Base-by-base conservation (phyloP, 1,140 invertebrate genomes). In the Hylyphantes graminicola region DNA sequence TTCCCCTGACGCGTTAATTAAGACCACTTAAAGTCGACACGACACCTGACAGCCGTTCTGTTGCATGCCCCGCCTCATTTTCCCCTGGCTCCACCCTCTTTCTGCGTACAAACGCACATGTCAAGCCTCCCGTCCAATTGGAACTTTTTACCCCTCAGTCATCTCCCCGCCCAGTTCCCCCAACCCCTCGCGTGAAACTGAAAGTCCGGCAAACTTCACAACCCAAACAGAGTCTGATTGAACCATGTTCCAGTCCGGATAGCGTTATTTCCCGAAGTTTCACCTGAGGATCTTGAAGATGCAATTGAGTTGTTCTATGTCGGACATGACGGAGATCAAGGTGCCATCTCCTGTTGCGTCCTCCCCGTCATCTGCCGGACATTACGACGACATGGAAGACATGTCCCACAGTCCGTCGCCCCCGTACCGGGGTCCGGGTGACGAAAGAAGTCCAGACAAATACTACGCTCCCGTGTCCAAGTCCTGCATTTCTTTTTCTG, bases 1-100 rank as follows among this genome's bases (percentile, higher is more conserved):
- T 55, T 19, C 19, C 51, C n/a, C 17, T 55, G 64, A 78, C 55
- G 63, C 61, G 63, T 78, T 78, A 78, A 78, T 78, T 78, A 78
- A 78, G 63, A 78, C 63, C 76, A 78, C 76, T 78, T 78, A 78
- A 67, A 78, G 67, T 78, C 63, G 65, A 78, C 76, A 67, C 76
- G 76, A 67, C 64, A 78, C 50, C 76, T 78, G 63, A 78, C 76
- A 78, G 55, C 76, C 50, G 57, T 78, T 64, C 51, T 67, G 21
- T 78, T 50, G 61, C n/a, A 53, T 54, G 76, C 11, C 19, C 64
- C 50, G 21, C 76, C 35, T 5, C 2, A 35, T 35, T 35, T 11
- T n/a, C n/a, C 51, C n/a, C 48, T 7, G 64, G 57, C 7, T 13
- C 11, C 53, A 53, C 35, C 76, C 51, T 35, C 64, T 21, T 21